Base-by-base conservation (phyloP, 1,140 invertebrate species). In the Radopholus similis region DNA sequence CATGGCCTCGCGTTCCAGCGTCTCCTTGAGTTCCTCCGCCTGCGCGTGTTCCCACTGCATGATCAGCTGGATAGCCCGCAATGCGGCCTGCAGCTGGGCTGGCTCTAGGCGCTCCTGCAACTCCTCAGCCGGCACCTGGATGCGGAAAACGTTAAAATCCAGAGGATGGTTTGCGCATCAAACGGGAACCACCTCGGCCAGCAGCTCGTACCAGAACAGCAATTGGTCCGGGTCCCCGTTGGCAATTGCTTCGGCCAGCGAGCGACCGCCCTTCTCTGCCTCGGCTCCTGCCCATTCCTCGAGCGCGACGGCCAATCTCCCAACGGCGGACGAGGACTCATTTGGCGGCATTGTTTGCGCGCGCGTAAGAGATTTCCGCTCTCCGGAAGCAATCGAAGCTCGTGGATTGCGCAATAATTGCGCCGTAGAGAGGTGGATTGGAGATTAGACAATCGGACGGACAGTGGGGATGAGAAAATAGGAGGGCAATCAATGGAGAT, bases 31-130 rank as follows among this genome's bases (percentile, higher is more conserved):
- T 44, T 80, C 78, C 58, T 82, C 80, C n/a, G 75, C 75, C 18
- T 65, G 64, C 3, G 80, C 76, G 56, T 82, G 78, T 35, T 80
- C 77, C 40, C 66, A 80, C 57, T 81, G 73, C 79, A 80, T 82
- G 21, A 80, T 38, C 62, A 77, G 73, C 56, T 71, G 66, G 8
- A 78, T 38, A 32, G 59, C 72, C 26, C 71, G 73, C 38, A 71
- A 77, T 9, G 79, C 23, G 32, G 60, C 53, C n/a, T 51, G 30
- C 6, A 68, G 8, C 21, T 68, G 57, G 32, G 49, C 28, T 13
- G 30, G 13, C 28, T 64, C 49, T 21, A 78, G n/a, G 23, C 70
- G 40, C n/a, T 67, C 59, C 4, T 47, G 11, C 9, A 64, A 18
- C 32, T 77, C 76, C 18, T 59, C 56, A 15, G 58, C 75, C 13